Evolutionary conservation across 1,140 invertebrate species (phyloP).

Genomic region (Drosophila setifemur): DNA sequence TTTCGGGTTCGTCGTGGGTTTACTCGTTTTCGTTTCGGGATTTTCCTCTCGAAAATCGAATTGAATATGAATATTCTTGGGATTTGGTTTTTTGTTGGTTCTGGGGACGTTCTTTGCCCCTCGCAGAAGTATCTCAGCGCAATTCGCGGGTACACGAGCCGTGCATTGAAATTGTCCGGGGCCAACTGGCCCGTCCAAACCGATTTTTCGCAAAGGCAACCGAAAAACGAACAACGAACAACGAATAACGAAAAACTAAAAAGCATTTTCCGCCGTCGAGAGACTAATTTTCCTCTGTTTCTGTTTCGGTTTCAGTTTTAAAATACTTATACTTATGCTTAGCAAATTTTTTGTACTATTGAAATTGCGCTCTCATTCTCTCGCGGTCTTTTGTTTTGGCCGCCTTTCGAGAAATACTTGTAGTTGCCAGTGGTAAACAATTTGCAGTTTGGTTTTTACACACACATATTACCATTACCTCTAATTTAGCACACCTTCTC

Average conservation of each 20-base stretch:
- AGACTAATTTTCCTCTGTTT: slow-evolving; percentile 39
- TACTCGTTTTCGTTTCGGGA: too few species aligned
- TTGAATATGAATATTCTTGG: slow-evolving; percentile 52
- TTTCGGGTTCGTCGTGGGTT: too few species aligned
- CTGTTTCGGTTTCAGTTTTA: slow-evolving; percentile 54
- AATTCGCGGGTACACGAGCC: slow-evolving; percentile 63
- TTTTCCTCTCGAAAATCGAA: too few species aligned
- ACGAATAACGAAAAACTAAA: slow-evolving; percentile 23
- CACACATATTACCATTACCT: slow-evolving; percentile 55
- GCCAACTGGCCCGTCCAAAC: slow-evolving; percentile 63
- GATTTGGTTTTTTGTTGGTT: slow-evolving; percentile 13
- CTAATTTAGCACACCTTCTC: slow-evolving; percentile 58
- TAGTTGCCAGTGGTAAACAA: slow-evolving; percentile 66
- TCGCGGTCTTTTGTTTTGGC: slow-evolving; percentile 1
- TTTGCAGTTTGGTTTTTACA: slow-evolving; percentile 54
- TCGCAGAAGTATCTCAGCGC: slow-evolving; percentile 33
- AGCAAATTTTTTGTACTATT: slow-evolving; percentile 59
- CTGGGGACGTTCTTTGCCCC: background rate
- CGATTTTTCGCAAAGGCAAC: slow-evolving; percentile 51
- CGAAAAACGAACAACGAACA: too few species aligned
- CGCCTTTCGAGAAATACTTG: slow-evolving; percentile 57
- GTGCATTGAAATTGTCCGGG: slow-evolving; percentile 78
- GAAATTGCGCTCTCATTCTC: slow-evolving; percentile 21
- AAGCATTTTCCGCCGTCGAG: slow-evolving; percentile 1
- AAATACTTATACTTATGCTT: slow-evolving; percentile 59